A percentile compares a stretch with the other conserved stretches of the same genome.
These are phyloP conservation scores for Littorina saxatilis DNA, from an alignment of 1,140 invertebrate species.

Conservation along the genomic window DNA sequence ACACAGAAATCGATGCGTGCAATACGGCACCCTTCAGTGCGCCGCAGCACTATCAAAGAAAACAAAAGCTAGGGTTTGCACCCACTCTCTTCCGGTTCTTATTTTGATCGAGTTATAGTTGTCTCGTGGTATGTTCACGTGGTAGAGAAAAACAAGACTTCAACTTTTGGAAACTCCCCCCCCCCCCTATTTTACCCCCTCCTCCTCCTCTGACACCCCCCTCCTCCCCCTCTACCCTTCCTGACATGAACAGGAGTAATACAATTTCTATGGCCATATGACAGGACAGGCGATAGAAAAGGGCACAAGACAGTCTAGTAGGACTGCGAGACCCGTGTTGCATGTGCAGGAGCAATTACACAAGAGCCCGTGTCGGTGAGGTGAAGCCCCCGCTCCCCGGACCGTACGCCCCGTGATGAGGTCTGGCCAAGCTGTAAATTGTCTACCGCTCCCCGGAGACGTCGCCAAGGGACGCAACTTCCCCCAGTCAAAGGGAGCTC, in stretches of 20 bases:
- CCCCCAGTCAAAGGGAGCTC: neutral
- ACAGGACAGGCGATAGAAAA: neutral
- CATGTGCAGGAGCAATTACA: slow-evolving; percentile 28
- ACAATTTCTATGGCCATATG: slow-evolving; percentile 18
- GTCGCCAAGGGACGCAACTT: neutral
- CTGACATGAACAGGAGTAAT: neutral
- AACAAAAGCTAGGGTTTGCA: too few species aligned
- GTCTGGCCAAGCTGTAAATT: slow-evolving; percentile 27
- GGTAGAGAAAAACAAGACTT: too few species aligned
- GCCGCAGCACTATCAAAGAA: too few species aligned
- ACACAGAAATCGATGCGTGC: too few species aligned
- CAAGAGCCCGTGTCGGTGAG: neutral
- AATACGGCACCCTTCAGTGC: too few species aligned
- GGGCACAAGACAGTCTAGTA: too few species aligned
- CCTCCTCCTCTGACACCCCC: too few species aligned
- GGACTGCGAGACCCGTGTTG: neutral
- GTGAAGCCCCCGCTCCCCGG: neutral
- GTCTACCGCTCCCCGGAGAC: slow-evolving; percentile 11
- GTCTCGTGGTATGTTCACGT: too few species aligned
- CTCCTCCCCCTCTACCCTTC: too few species aligned
- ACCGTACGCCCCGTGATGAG: neutral
- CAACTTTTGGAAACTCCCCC: neutral
- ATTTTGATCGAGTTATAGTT: too few species aligned
- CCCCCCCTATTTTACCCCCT: too few species aligned
- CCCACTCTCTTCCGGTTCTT: too few species aligned